These are phyloP conservation scores for Oncorhynchus tshawytscha DNA, from an alignment of 2,113 vertebrate genomes.

Conservation along the genomic window DNA sequence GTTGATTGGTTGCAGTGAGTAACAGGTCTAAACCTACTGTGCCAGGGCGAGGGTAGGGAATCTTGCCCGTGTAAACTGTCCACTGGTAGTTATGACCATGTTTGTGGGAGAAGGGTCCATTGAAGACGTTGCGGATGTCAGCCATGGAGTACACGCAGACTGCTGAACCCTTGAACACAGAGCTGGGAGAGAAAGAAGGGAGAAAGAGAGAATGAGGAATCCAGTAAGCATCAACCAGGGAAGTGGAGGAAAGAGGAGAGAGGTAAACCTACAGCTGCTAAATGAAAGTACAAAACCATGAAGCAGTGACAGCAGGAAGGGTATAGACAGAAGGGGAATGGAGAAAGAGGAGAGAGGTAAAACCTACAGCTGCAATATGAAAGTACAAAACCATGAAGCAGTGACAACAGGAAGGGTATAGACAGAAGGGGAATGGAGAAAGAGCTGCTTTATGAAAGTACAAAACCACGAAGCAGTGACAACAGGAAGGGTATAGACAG, in stretches of 20 bases:
- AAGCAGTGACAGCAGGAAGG: too few species aligned
- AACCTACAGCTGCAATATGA: too few species aligned
- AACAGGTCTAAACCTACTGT: conserved; percentile 65
- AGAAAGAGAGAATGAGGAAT: not conserved
- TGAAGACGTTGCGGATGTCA: conserved; percentile 84
- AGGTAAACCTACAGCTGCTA: not conserved
- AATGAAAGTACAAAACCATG: too few species aligned
- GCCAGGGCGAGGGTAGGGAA: conserved; percentile 82
- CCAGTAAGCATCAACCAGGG: not conserved
- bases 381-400: too few species aligned
- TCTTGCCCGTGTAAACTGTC: conserved; percentile 82
- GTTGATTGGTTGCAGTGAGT: too few species aligned
- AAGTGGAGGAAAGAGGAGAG: not conserved
- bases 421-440: too few species aligned
- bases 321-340: too few species aligned
- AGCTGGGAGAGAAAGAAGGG: conserved; percentile 61
- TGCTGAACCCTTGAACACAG: conserved; percentile 83
- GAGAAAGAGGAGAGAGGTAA: too few species aligned
- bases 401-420: too few species aligned
- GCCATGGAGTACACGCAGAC: conserved; percentile 84
- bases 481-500: too few species aligned
- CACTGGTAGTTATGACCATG: conserved; percentile 84
- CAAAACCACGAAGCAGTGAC: too few species aligned
- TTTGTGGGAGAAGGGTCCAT: conserved; percentile 84
- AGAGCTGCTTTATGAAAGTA: too few species aligned